Evolutionary conservation across 2,113 vertebrate genomes (phyloP).

Genomic region (Limanda limanda): DNA sequence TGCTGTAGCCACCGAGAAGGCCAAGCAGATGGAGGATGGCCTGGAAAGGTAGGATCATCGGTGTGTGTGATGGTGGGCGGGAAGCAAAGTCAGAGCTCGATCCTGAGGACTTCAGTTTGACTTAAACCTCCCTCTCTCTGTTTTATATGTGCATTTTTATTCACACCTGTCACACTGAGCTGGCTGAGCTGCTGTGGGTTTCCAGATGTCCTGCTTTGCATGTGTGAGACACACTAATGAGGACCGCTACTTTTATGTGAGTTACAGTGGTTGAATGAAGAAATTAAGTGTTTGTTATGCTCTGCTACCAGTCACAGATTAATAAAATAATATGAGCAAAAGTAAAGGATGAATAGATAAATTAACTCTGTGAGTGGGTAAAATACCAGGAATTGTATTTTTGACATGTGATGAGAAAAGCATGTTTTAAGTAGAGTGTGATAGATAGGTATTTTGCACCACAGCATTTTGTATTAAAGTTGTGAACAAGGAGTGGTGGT

Average conservation of each 20-base stretch:
- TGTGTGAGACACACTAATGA: slow-evolving; percentile 32
- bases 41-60: slow-evolving; percentile 71
- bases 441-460: too few species aligned
- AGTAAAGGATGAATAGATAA: too few species aligned
- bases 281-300: neutral
- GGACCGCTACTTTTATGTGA: neutral
- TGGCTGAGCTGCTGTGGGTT: slow-evolving; percentile 20
- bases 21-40: slow-evolving; percentile 83
- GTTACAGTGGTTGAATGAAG: neutral
- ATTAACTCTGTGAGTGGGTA: neutral
- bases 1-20: slow-evolving; percentile 69
- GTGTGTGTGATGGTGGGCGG: slow-evolving; percentile 35
- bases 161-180: slow-evolving; percentile 49
- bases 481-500: too few species aligned
- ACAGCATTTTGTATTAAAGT: too few species aligned
- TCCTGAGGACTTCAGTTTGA: slow-evolving; percentile 13
- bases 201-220: slow-evolving; percentile 64
- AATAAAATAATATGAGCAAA: too few species aligned
- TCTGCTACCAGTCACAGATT: neutral
- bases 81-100: neutral
- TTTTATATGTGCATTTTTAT: slow-evolving; percentile 71
- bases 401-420: too few species aligned
- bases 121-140: slow-evolving; percentile 27
- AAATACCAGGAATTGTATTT: too few species aligned
- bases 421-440: too few species aligned